Evolutionary conservation across 2,888 invertebrate genomes (phyloP), one percentile per base, ranked within the genome.

Genomic region (Zygogramma bicolorata): DNA sequence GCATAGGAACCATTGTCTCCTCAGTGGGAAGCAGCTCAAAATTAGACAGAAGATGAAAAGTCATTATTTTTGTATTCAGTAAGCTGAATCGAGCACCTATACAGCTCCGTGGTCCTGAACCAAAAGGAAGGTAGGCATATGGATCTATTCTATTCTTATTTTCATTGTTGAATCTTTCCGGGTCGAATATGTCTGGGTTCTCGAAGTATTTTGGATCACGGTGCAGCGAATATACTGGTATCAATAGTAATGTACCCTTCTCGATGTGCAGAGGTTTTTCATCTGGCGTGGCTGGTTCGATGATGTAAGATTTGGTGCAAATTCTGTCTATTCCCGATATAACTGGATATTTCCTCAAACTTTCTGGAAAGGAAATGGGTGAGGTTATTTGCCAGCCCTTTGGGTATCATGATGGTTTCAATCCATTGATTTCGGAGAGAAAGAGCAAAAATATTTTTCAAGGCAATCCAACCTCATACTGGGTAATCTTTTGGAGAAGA

Each of bases 271-370:
- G 38, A 3, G 80, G 73, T n/a, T 70, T 73, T 73, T 84, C 83
- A 4, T 65, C 71, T 1, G 79, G 77, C 5, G 40, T 70, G 59
- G 31, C 70, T 18, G 83, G 76, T 71, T 78, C 25, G 27, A 84
- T 78, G n/a, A 87, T 85, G 70, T 88, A 90, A 0, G 85, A 78
- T 70, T 89, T 89, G 0, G 85, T 84, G 71, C 90, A 90, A 3
- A 85, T 77, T 68, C 91, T 85, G 77, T 91, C 91, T 6, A 58
- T 60, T 6, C 65, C 59, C 15, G 75, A 29, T 13, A 65, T 73
- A 6, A 78, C 74, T 0, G 89, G 85, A 88, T 89, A 90, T 77
- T 87, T 88, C 65, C 90, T 85, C 22, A 89, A 78, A 0, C 88
- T 86, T 83, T 90, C 90, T 86, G 77, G 60, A 65, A 90, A 34